These are phyloP conservation scores for Beris chalybata DNA, from an alignment of 2,888 invertebrate genomes.

Conservation along the genomic window DNA sequence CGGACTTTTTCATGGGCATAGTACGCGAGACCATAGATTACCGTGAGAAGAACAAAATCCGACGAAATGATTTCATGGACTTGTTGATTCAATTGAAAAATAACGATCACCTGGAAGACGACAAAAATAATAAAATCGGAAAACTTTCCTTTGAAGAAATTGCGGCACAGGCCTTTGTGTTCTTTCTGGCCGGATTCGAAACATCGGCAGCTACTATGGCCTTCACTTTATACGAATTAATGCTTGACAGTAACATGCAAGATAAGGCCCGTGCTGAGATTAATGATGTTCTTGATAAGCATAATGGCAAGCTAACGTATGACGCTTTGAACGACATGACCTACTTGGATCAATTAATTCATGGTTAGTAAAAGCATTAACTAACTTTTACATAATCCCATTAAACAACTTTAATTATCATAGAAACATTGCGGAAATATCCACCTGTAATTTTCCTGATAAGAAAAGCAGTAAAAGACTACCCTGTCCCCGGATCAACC, in stretches of 20 bases:
- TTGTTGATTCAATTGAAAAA: conserved; percentile 58
- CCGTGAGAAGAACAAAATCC: conserved; percentile 49
- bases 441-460: conserved; percentile 59
- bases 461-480: conserved; percentile 57
- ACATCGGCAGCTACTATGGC: conserved; percentile 59
- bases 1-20: conserved; percentile 47
- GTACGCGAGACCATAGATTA: conserved; percentile 53
- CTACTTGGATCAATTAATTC: conserved; percentile 57
- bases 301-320: conserved; percentile 55
- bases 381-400: background rate
- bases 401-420: background rate
- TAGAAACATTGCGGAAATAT: conserved; percentile 62
- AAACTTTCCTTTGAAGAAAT: conserved; percentile 56
- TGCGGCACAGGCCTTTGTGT: conserved; percentile 60
- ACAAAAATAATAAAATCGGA: background rate
- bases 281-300: conserved; percentile 47
- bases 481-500: conserved; percentile 56
- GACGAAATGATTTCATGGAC: conserved; percentile 59
- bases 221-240: conserved; percentile 58
- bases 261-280: conserved; percentile 55
- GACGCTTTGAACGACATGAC: conserved; percentile 57
- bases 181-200: conserved; percentile 61
- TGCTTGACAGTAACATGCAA: conserved; percentile 56
- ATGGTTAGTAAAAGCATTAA: conserved; percentile 48
- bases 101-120: background rate